These are phyloP conservation scores for Polydrusus pterygomalis DNA, from an alignment of 2,888 invertebrate species.

Conservation along the genomic window DNA sequence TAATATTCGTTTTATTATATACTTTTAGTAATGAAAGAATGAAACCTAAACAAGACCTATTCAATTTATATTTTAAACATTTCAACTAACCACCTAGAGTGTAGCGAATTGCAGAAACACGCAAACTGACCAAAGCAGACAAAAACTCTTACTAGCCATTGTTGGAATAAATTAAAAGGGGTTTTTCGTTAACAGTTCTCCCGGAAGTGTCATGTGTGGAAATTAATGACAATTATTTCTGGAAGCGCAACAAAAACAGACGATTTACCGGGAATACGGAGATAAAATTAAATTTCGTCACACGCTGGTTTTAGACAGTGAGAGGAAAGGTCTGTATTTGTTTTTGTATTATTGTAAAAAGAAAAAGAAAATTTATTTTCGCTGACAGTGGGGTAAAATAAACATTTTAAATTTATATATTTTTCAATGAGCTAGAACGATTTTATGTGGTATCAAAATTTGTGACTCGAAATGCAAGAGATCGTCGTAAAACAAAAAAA, in stretches of 20 bases:
- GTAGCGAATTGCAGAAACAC: conserved; percentile 49
- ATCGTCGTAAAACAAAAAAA: no score
- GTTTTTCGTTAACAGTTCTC: conserved; percentile 49
- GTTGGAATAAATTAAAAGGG: conserved; percentile 54
- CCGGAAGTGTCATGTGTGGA: conserved; percentile 52
- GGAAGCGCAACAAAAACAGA: conserved; percentile 51
- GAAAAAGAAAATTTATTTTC: neutral
- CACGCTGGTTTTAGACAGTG: conserved; percentile 31
- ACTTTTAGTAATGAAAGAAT: neutral
- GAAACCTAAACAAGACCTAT: neutral
- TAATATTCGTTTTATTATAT: neutral
- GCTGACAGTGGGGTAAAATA: neutral
- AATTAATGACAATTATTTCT: conserved; percentile 56
- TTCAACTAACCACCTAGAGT: conserved; percentile 42
- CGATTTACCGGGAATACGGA: conserved; percentile 44
- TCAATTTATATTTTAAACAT: conserved; percentile 42
- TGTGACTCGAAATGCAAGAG: no score
- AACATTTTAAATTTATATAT: neutral
- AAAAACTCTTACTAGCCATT: conserved; percentile 53
- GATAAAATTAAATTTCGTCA: conserved; percentile 53
- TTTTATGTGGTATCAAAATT: no score
- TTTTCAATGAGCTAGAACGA: no score
- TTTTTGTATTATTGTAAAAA: conserved; percentile 8
- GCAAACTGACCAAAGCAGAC: conserved; percentile 53
- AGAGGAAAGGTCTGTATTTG: conserved; percentile 14